Evolutionary conservation across 2,113 vertebrate species (phyloP), one percentile per base, ranked within the genome.

Genomic region (Vidua chalybeata): DNA sequence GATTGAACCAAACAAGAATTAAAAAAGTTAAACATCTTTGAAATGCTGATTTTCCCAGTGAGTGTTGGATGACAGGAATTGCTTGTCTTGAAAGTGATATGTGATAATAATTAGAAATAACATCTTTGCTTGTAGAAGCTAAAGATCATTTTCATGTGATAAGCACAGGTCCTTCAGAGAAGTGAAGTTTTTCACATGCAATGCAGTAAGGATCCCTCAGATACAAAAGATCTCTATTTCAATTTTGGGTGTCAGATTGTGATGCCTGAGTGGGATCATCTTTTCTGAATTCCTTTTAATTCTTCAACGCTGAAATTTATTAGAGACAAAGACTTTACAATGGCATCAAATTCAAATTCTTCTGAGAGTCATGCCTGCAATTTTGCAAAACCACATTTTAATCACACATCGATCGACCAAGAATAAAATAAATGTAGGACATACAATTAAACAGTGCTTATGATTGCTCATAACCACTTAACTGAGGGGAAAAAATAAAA

Each of bases 101-200:
- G 31, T 21, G 35, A 35, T 35, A 89, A 66, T 87, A 91, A 94
- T 85, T 93, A 87, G 45, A 91, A 61, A 84, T 83, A 54, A 82
- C 59, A 82, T n/a, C 74, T 91, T 91, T 94, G 43, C 66, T 79
- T 72, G 87, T 6, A 94, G 66, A 68, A 79, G 66, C 51, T 68
- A 89, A 87, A 91, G 74, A 93, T 89, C 41, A 94, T 89, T 89
- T 92, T 83, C 49, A 69, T 66, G 66, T 56, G 41, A 82, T 83
- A 87, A 89, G 87, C 66, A 79, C 45, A 85, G 82, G 39, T 73
- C 10, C 74, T 90, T 71, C 54, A 76, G 58, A 72, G 35, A 87
- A 87, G 30, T 31, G 41, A 84, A 76, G 22, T n/a, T 49, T 89
- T 93, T 75, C 45, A 45, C 87, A 87, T n/a, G 45, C 27, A 83